Evolutionary conservation across 2,888 invertebrate genomes (phyloP).

Genomic region (Dendrolimus houi): DNA sequence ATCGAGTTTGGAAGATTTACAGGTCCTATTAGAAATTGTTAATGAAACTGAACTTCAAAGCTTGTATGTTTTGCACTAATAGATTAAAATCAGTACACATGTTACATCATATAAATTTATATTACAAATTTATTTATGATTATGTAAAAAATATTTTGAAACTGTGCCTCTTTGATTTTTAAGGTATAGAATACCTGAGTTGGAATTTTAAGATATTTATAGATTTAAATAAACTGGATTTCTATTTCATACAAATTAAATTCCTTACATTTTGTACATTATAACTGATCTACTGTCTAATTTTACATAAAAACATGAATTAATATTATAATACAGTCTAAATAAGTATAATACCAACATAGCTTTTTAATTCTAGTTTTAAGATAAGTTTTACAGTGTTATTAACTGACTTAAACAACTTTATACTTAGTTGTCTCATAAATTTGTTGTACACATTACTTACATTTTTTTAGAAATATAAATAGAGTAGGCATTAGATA

Average conservation of each 20-base stretch:
- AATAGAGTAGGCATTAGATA: too few species aligned
- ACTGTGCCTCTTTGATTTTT: conserved; percentile 15
- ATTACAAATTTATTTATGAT: conserved; percentile 1
- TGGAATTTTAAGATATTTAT: background rate
- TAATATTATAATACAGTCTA: background rate
- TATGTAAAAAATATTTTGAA: conserved; percentile 13
- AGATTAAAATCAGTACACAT: conserved; percentile 9
- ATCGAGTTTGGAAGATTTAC: conserved; percentile 59
- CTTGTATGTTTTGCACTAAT: conserved; percentile 56
- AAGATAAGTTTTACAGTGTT: background rate
- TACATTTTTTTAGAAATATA: too few species aligned
- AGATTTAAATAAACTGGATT: background rate
- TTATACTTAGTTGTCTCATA: too few species aligned
- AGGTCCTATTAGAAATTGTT: conserved; percentile 69
- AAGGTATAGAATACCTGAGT: conserved; percentile 21
- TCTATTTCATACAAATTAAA: too few species aligned
- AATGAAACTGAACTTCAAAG: conserved; percentile 60
- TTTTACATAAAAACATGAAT: too few species aligned
- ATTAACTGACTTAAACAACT: too few species aligned
- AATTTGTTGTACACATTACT: too few species aligned
- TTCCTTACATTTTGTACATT: too few species aligned
- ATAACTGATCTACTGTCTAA: too few species aligned
- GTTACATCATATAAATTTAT: conserved; percentile 17
- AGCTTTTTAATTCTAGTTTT: background rate
- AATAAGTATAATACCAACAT: background rate